Evolutionary conservation across 2,113 vertebrate genomes (phyloP).

Genomic region (Hemiscyllium ocellatum): DNA sequence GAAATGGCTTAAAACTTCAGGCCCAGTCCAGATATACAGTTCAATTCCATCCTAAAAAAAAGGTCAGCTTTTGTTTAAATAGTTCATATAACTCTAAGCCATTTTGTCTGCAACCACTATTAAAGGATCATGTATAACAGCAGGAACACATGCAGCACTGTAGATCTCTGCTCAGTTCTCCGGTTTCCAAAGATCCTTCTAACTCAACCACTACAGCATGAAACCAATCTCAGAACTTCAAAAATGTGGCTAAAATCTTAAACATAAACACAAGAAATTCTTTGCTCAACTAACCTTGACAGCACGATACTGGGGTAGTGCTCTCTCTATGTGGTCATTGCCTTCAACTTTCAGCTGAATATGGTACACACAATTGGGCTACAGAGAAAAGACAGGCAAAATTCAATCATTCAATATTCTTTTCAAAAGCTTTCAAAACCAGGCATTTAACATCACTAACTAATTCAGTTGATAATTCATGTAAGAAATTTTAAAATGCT

Average conservation of each 20-base stretch:
- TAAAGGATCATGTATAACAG: background rate
- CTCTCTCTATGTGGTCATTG: slow-evolving; percentile 91
- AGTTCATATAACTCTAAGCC: background rate
- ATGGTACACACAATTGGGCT: slow-evolving; percentile 84
- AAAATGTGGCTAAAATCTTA: background rate
- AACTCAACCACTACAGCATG: background rate
- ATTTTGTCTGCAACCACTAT: background rate
- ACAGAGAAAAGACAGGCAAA: slow-evolving; percentile 44
- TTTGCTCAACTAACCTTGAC: slow-evolving; percentile 65
- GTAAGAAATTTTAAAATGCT: background rate
- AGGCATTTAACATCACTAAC: background rate
- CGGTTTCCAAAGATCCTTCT: background rate
- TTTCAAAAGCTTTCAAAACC: background rate
- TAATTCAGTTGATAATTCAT: background rate
- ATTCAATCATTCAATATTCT: background rate
- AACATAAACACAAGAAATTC: background rate
- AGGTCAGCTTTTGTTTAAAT: background rate
- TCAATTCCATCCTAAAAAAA: background rate
- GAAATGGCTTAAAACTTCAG: background rate
- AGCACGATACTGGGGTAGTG: slow-evolving; percentile 78
- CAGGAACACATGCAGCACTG: background rate
- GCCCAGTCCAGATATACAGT: background rate
- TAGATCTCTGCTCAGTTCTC: background rate
- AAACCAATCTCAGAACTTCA: background rate
- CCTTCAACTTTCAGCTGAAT: slow-evolving; percentile 88